Base-by-base conservation (phyloP, 2,888 invertebrate genomes). In the Escarpia spicata region DNA sequence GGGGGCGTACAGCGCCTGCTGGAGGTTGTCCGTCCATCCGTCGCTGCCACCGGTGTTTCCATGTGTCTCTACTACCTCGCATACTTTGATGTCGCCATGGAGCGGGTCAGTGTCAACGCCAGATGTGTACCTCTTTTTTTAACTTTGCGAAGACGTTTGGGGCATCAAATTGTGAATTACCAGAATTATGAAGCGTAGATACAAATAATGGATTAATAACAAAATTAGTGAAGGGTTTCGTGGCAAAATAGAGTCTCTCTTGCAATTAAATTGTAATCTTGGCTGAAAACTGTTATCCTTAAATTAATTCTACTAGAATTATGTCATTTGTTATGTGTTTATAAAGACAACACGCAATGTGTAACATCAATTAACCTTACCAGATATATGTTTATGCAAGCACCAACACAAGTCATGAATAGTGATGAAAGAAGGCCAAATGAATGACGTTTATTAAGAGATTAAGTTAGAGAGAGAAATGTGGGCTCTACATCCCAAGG, bases 11-110 rank as follows among this genome's bases (percentile, higher is more conserved):
- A 98, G 97, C 97, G 98, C 93, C 97, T 99, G 92, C 97, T 99
- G 26, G 98, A 98, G 96, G 98, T 99, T 1, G 98, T 99, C 0
- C 97, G 98, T 58, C 99, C 99, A 0, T 99, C 99, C 60, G 98
- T 99, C 92, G 99, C 99, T 0, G 98, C 99, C 0, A 99, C 99
- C 0, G 99, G 99, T 26, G 99, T 99, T 1, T 98, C 99, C 0
- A 98, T 99, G 94, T 99, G 99, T 95, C 97, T 99, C 75, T 99
- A 99, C 97, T 99, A 99, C 97, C 97, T 99, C 93, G 99, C 99
- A 0, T 99, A 99, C 97, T 99, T 98, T 96, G 99, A 99, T 96
- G 99, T 99, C 96, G 99, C 99, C 0, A 99, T 99, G 98, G 99
- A 99, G 96, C 97, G 98, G 92, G 98, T 99, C 93, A 92, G 94